Conservation (phyloP, 30 jellyfish, hydroid and myxozoan genomes). For the Pseudorhiza aurosa region DNA sequence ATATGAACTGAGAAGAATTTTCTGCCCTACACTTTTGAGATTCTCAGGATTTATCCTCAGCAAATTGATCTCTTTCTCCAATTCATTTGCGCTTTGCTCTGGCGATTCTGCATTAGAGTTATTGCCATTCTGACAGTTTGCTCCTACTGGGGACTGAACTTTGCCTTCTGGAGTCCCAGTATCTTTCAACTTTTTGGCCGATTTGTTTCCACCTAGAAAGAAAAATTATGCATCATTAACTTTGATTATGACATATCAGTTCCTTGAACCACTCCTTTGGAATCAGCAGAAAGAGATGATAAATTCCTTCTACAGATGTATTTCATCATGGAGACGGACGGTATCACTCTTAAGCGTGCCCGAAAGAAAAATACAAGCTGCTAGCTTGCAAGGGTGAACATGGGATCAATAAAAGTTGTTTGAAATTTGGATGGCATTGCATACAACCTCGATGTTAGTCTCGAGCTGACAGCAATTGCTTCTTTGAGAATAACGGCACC, state of each 20-base stretch:
- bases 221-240: neutral
- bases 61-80: slow-evolving; percentile 31
- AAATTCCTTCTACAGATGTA: neutral
- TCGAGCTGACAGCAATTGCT: neutral
- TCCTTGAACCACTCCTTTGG: too few species aligned
- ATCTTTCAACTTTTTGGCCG: slow-evolving; percentile 52
- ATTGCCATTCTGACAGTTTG: slow-evolving; percentile 19
- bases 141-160: slow-evolving; percentile 44
- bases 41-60: slow-evolving; percentile 53
- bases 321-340: neutral
- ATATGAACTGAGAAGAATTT: neutral
- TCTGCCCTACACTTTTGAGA: slow-evolving; percentile 56
- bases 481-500: too few species aligned
- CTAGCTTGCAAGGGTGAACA: neutral
- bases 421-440: too few species aligned
- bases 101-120: slow-evolving; percentile 10
- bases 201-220: slow-evolving; percentile 1
- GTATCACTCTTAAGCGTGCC: too few species aligned
- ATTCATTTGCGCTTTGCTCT: neutral
- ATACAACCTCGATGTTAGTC: too few species aligned
- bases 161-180: slow-evolving; percentile 72
- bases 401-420: too few species aligned
- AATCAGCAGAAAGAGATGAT: neutral
- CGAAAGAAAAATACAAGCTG: neutral
- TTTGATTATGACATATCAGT: neutral